Evolutionary conservation across 2,797 vertebrate species (phyloP), one percentile per base, ranked within the genome.

Genomic region (Cirrhinus molitorella): DNA sequence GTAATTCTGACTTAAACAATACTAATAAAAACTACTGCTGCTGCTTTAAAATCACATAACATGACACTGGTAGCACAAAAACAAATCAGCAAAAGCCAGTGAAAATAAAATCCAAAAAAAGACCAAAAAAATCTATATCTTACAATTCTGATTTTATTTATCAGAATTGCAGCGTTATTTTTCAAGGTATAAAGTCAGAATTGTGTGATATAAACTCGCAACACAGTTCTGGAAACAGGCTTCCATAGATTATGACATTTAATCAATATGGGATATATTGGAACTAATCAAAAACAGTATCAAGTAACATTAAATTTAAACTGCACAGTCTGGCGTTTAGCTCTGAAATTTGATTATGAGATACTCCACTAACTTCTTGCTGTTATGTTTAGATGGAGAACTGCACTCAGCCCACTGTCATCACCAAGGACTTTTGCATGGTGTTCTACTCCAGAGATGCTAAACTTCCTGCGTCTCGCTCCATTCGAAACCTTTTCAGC

Each of bases 351-450:
- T 73, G 49, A 51, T 73, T 34, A 47, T 51, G 28, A 53, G 49
- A 55, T 21, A 34, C 28, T 28, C 11, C 76, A 23, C 45, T 65
- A 23, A 34, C 10, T 21, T 45, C 0, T 79, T 7, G 73, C 16
- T 31, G 0, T 87, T 81, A 68, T 59, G 43, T 23, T 31, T 87
- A 99, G 98, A 97, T 99, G 97, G 97, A 99, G 93, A 98, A 97
- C 91, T 99, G 98, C 90, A 97, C 97, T 17, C 98, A 99, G 92
- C 97, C 98, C 0, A 97, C 98, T 0, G 95, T 99, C 84, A 95
- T 99, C 95, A 99, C 98, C 93, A 99, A 99, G 95, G 98, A 99
- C 90, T 98, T 99, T 94, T 98, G 98, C 92, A 97, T 99, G 98
- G 97, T 99, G 85, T 99, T 99, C 93, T 98, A 99, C 92, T 98